Evolutionary conservation across 2,113 vertebrate species (phyloP), one percentile per base, ranked within the genome.

Genomic region (Cynocephalus volans): DNA sequence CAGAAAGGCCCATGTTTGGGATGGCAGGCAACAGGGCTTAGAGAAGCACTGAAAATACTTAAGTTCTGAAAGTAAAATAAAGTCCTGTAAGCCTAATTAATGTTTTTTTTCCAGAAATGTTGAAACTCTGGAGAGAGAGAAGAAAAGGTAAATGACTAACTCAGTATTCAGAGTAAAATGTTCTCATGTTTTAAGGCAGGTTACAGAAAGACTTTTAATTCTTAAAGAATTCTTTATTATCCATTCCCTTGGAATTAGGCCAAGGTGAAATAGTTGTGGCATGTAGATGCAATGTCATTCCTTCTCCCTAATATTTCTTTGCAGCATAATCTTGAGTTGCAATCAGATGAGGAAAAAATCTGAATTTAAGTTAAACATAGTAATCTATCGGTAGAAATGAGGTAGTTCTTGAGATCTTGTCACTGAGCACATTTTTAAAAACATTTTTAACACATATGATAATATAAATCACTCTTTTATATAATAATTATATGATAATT

Each of bases 211-310:
- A 31, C 58, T 6, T 54, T 8, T 17, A 14, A 2, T 45, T 72
- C 60, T 96, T 36, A 21, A 24, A 10, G 52, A 31, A 45, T 52
- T 90, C 18, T 87, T 64, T n/a, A 0, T 8, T 79, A 11, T 36
- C 11, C 21, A 62, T 36, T 80, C 5, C 6, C 15, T 5, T 26
- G 13, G 13, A 31, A 7, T 48, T 8, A 85, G 45, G 18, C 11
- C 1, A 23, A 9, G 10, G 4, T 7, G 1, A 23, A 67, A 21
- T 10, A 58, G 13, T 9, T 9, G 3, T 54, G 5, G 11, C 3
- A 48, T 41, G n/a, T 2, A 23, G 31, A 28, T 8, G 1, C 1
- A 60, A 19, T 41, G 14, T 23, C 10, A 14, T 86, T 77, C 5
- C 12, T 62, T 76, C n/a, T 50, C 10, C 15, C 31, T 60, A 26